A percentile compares a stretch with the other conserved stretches of the same genome.
Evolutionary conservation across 2,113 vertebrate genomes (phyloP).

Genomic region (Rhynchopsitta pachyrhyncha): DNA sequence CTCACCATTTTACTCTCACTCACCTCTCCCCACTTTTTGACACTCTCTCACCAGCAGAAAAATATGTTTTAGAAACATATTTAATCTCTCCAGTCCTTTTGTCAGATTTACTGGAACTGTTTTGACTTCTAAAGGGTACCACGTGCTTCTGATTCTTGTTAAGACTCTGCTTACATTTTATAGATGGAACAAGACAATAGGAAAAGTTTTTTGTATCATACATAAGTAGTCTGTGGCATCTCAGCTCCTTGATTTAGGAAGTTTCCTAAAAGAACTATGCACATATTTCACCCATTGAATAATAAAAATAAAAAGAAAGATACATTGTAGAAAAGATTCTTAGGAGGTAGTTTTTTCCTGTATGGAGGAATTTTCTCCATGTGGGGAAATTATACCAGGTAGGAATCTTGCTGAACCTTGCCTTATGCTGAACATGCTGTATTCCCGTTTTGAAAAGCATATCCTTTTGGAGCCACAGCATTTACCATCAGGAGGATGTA

Average conservation of each 20-base stretch:
- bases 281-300: not conserved
- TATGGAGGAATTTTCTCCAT: not conserved
- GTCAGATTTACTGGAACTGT: not conserved
- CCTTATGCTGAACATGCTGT: not conserved
- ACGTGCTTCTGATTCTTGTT: not conserved
- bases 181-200: not conserved
- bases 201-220: not conserved
- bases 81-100: not conserved
- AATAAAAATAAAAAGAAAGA: not conserved
- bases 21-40: not conserved
- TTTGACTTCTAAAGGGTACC: not conserved
- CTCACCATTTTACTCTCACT: not conserved
- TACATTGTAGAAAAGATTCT: not conserved
- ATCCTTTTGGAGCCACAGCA: not conserved
- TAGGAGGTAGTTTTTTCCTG: not conserved
- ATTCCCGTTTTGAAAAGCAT: not conserved
- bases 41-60: not conserved
- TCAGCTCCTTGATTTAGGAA: not conserved
- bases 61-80: not conserved
- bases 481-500: not conserved
- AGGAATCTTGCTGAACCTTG: not conserved
- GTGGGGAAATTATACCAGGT: not conserved
- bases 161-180: not conserved
- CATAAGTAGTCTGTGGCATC: not conserved
- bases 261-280: not conserved